Percentiles rank a stretch among this genome's conserved stretches.
Conservation (phyloP, 2,888 invertebrate genomes). For the Philaethria dido region DNA sequence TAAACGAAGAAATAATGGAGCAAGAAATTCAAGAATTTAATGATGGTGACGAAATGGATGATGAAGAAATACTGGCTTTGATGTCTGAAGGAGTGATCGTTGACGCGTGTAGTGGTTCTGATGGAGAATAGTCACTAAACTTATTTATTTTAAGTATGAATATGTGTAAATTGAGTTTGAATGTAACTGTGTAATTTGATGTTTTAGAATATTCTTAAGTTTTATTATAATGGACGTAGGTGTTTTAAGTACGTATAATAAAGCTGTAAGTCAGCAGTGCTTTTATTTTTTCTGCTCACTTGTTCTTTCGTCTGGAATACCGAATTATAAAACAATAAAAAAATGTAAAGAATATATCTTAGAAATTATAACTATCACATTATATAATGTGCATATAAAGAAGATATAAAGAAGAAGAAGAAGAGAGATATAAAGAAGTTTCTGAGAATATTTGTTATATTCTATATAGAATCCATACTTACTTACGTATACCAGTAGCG, state of each 20-base stretch:
- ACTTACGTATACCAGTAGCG: too few species aligned
- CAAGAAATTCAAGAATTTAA: constrained; percentile 33
- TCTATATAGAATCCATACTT: too few species aligned
- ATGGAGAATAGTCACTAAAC: constrained; percentile 51
- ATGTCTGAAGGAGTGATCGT: constrained; percentile 68
- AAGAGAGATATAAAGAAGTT: too few species aligned
- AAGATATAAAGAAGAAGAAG: too few species aligned
- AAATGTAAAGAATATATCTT: too few species aligned
- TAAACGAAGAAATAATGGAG: constrained; percentile 16
- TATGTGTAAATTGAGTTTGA: neutral
- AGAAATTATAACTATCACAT: too few species aligned
- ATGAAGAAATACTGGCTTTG: constrained; percentile 67
- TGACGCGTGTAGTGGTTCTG: constrained; percentile 71
- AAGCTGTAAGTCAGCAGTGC: neutral
- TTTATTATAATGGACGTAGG: neutral
- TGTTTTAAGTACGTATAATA: neutral
- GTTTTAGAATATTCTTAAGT: neutral
- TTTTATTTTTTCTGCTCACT: neutral
- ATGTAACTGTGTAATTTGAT: neutral
- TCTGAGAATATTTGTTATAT: too few species aligned
- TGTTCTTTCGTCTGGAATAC: neutral
- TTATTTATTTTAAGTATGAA: neutral
- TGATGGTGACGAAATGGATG: constrained; percentile 64
- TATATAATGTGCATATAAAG: too few species aligned
- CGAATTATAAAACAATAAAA: neutral